A percentile compares a stretch with the other conserved stretches of the same genome.
phyloP scores from a whole-genome alignment of 2,888 invertebrate species.

The Heliconius ethilla region DNA sequence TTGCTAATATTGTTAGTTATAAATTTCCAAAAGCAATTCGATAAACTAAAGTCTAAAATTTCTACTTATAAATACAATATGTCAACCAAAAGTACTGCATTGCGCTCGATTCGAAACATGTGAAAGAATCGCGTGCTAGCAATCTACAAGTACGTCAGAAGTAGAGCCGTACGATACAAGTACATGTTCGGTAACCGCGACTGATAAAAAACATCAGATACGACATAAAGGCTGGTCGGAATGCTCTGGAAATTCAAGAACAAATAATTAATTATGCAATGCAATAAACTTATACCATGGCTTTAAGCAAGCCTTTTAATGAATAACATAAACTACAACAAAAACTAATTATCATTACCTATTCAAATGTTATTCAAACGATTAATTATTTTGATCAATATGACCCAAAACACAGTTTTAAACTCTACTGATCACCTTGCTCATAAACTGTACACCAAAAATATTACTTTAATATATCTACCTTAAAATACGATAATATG shows the following conservation, averaged over 20 bases:
- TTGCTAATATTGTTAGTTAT: neutral
- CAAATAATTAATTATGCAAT: slow-evolving; percentile 8
- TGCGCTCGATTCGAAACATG: slow-evolving; percentile 29
- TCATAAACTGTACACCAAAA: slow-evolving; percentile 1
- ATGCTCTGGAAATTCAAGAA: slow-evolving; percentile 25
- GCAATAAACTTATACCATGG: neutral
- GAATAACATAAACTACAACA: neutral
- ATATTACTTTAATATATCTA: slow-evolving; percentile 12
- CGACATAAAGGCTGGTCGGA: slow-evolving; percentile 20
- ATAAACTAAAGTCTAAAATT: neutral
- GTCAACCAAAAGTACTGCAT: slow-evolving; percentile 28
- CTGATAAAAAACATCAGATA: slow-evolving; percentile 36
- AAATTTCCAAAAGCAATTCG: neutral
- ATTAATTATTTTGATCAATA: neutral
- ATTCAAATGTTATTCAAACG: neutral
- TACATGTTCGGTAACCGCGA: slow-evolving; percentile 30
- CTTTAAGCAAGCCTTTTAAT: neutral
- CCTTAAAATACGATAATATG: slow-evolving; percentile 14
- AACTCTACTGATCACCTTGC: neutral
- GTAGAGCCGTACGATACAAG: slow-evolving; percentile 4
- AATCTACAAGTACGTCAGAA: slow-evolving; percentile 21
- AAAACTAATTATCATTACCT: neutral
- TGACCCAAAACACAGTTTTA: neutral
- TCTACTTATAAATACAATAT: slow-evolving; percentile 15
- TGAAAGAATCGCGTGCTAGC: slow-evolving; percentile 30